Percentiles rank a stretch among this genome's conserved stretches.
phyloP scores from a whole-genome alignment of 2,113 vertebrate genomes.

The Aphyosemion australe region DNA sequence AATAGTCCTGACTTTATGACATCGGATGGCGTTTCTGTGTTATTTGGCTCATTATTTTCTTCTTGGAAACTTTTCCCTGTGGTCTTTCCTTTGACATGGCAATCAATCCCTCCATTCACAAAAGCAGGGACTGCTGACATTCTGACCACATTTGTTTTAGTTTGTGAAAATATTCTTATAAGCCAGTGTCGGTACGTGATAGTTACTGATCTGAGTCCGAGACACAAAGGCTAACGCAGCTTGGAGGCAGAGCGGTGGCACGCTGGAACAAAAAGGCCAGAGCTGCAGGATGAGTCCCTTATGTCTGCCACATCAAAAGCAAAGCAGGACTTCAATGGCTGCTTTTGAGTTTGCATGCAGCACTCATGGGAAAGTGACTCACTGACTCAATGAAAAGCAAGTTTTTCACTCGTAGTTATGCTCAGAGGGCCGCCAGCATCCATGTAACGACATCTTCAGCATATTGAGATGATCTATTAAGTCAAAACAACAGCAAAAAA shows the following conservation, averaged over 20 bases:
- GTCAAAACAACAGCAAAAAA: neutral
- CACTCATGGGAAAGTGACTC: constrained; percentile 19
- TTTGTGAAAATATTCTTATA: too few species aligned
- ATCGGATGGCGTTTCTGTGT: too few species aligned
- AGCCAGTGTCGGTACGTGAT: too few species aligned
- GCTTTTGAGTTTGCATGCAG: constrained; percentile 18
- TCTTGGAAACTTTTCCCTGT: too few species aligned
- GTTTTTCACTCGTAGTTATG: constrained; percentile 13
- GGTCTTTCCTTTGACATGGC: too few species aligned
- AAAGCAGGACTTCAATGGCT: constrained; percentile 5
- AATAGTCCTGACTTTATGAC: too few species aligned
- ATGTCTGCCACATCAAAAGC: constrained; percentile 8
- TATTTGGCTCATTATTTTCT: too few species aligned
- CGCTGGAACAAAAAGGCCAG: constrained; percentile 8
- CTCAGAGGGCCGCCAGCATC: constrained; percentile 9
- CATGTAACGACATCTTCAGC: constrained; percentile 6
- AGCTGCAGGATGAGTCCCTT: neutral
- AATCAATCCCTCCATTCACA: too few species aligned
- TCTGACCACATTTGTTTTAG: too few species aligned
- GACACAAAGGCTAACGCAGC: neutral
- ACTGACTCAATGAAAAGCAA: constrained; percentile 7
- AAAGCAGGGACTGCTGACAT: too few species aligned
- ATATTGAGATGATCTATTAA: constrained; percentile 16
- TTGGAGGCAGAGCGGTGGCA: neutral
- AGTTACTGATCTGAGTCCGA: neutral